Conservation (phyloP, 1,140 invertebrate genomes). For the Neodiprion pinetum region DNA sequence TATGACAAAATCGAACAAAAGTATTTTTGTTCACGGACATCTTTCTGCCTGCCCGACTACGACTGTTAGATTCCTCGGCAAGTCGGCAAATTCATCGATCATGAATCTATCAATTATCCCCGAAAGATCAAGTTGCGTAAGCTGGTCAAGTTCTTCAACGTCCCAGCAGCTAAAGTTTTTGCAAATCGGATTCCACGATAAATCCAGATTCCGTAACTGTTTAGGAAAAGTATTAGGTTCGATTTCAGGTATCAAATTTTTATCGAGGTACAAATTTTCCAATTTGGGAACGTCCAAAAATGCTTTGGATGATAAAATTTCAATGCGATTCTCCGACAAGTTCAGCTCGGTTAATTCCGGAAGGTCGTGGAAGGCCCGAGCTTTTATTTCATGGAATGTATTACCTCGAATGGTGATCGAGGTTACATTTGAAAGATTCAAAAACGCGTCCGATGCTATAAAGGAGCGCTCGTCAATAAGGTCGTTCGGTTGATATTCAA, state of each 20-base stretch:
- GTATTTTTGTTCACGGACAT: no score
- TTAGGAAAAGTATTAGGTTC: neutral
- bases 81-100: neutral
- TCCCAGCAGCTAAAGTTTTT: neutral
- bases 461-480: neutral
- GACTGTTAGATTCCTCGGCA: neutral
- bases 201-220: neutral
- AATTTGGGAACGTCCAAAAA: neutral
- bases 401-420: neutral
- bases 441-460: neutral
- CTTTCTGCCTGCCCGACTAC: neutral
- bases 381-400: neutral
- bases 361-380: neutral
- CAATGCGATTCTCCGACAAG: neutral
- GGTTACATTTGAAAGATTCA: neutral
- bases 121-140: neutral
- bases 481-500: neutral
- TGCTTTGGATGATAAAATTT: neutral
- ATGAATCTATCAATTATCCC: neutral
- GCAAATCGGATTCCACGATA: neutral
- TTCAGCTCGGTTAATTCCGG: neutral
- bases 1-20: no score
- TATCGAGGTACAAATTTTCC: neutral
- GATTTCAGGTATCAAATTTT: neutral
- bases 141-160: neutral